Evolutionary conservation across 2,113 vertebrate species (phyloP).

Genomic region (Eulemur macaco): DNA sequence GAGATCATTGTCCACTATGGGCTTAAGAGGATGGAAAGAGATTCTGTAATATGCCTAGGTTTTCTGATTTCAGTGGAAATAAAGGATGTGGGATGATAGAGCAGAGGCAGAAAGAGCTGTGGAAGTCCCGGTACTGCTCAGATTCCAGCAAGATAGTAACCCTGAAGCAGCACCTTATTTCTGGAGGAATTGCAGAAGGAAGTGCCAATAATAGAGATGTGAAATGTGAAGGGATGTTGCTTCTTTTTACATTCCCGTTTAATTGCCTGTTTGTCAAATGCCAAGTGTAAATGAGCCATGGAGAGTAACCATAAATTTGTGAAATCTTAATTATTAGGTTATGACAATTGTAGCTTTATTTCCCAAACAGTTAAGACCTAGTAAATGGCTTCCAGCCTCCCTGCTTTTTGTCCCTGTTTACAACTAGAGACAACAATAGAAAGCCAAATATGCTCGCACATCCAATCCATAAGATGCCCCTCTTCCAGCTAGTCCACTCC

Average conservation of each 20-base stretch:
- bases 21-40: not conserved
- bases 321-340: not conserved
- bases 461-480: accelerated
- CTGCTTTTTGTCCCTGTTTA: not conserved
- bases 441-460: not conserved
- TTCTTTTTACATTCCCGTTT: not conserved
- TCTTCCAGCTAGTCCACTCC: not conserved
- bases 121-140: not conserved
- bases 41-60: not conserved
- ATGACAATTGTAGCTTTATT: not conserved
- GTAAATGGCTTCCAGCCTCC: not conserved
- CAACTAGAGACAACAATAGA: not conserved
- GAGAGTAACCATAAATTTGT: not conserved
- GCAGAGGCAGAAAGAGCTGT: not conserved
- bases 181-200: not conserved
- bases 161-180: not conserved
- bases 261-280: not conserved
- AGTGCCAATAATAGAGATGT: not conserved
- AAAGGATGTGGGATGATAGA: not conserved
- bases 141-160: not conserved
- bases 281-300: not conserved
- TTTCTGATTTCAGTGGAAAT: not conserved
- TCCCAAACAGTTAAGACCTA: not conserved
- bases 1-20: not conserved
- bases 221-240: not conserved